A percentile compares a stretch with the other conserved stretches of the same genome.
Conservation (phyloP, 2,888 invertebrate genomes). For the Rhagonycha lutea region DNA sequence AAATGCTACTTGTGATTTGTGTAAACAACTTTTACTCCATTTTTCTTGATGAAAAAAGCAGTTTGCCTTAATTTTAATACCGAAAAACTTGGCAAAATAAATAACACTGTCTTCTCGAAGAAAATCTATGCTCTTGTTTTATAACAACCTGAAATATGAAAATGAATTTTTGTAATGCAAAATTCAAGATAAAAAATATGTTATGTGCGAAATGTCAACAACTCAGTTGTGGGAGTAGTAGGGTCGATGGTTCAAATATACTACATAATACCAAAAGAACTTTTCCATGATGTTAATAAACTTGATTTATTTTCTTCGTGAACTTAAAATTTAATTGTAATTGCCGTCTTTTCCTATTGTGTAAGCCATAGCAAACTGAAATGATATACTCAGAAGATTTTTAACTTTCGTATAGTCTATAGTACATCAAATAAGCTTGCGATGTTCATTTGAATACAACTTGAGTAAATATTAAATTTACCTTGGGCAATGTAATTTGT, state of each 20-base stretch:
- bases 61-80: not conserved
- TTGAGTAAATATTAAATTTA: not conserved
- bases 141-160: not conserved
- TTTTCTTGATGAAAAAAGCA: not conserved
- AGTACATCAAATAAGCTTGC: not conserved
- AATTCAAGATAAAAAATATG: not conserved
- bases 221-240: not conserved
- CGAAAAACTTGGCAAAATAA: not conserved
- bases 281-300: not conserved
- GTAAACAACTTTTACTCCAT: not conserved
- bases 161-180: not conserved
- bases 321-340: not conserved
- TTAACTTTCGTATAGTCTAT: not conserved
- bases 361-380: not conserved
- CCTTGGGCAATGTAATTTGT: not conserved
- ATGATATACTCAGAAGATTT: not conserved
- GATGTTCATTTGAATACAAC: not conserved
- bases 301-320: not conserved
- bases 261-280: not conserved
- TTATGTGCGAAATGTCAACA: not conserved
- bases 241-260: not conserved
- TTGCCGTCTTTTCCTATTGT: not conserved
- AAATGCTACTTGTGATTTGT: not conserved
- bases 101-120: not conserved
- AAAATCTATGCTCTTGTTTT: not conserved